Base-by-base conservation (phyloP, 2,797 vertebrate species). In the Coregonus ussuriensis region DNA sequence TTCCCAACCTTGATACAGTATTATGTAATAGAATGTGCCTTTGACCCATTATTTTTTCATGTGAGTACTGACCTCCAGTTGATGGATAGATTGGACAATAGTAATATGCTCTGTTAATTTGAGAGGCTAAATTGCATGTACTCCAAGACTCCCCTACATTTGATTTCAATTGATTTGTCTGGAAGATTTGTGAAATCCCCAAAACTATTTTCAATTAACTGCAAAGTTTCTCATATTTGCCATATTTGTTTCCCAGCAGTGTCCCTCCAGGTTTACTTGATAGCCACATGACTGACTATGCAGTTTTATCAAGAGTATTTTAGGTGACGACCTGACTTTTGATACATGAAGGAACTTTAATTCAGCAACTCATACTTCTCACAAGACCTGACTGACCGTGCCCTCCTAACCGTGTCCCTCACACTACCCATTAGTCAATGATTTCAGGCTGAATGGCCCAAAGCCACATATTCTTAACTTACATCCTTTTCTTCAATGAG, bases 301-400 rank as follows among this genome's bases (percentile, higher is more conserved):
- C 63, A 66, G 63, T 15, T 66, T 33, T 66, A 33, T 33, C 29
- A 9, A 14, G 1, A 31, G 4, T 33, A 59, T 16, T 21, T n/a
- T 70, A 21, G 7, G 35, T 69, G 68, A 18, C 5, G 21, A n/a
- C 35, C 16, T 47, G 4, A n/a, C 13, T 70, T 65, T 13, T 66
- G 15, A 16, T 54, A 3, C 51, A 56, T 14, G 13, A 15, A 66
- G 63, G n/a, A 14, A 31, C 63, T 6, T 16, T 53, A 29, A 67
- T 76, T 78, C 31, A 41, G 85, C 69, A 78, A 79, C 88, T 88
- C 82, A 87, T 91, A 88, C 81, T 14, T 76, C 87, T 93, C 93
- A 93, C 87, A 88, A 89, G 91, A 91, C 90, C 13, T 68, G 77
- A 67, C 83, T 77, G 76, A 52, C 2, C 77, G 56, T 87, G 80